Base-by-base conservation (phyloP, 2,888 invertebrate species). In the Panorpa germanica region DNA sequence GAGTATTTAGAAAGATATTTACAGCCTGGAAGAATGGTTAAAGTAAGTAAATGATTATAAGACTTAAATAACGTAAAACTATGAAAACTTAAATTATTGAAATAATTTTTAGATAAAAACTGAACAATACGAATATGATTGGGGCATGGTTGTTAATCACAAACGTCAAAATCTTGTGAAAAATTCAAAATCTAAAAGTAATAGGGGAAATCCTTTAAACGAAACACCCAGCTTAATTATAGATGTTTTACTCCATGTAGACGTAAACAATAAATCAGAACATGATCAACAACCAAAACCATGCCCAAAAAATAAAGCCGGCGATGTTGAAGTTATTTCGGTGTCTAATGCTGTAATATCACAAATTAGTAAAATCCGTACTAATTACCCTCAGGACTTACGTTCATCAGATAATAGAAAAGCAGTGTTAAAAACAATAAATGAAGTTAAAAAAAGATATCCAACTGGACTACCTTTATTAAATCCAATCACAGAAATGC, bases 401-500 rank as follows among this genome's bases (percentile, higher is more conserved):
- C 62, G 85, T 32, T 76, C 83, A 0, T 53, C 70, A 0, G 91
- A 93, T 44, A 85, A 75, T 43, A 65, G 91, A 28, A 77, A 74
- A 46, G 75, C 80, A 8, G 83, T 95, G 2, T 59, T 81, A 1
- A 83, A 82, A 50, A 77, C 81, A 1, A 74, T 90, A 29, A 69
- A 70, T 35, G 86, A 93, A 56, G 88, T 93, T 1, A 75, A 83
- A 44, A 82, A 80, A 48, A 68, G 93, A 19, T 93, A 91, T 50
- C 75, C 82, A 0, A 71, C 78, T 24, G 83, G 83, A 1, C 69
- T 88, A 0, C 96, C 96, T 0, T 53, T 86, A 5, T 54, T 99
- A 3, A 85, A 98, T 57, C 96, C 98, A 1, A 65, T 95, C 11
- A 76, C 75, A 32, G 96, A 98, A 45, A 96, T 98, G 95, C 77